A percentile compares a stretch with the other conserved stretches of the same genome.
Evolutionary conservation across 2,888 invertebrate genomes (phyloP).

Genomic region (Trachelus iudaicus): DNA sequence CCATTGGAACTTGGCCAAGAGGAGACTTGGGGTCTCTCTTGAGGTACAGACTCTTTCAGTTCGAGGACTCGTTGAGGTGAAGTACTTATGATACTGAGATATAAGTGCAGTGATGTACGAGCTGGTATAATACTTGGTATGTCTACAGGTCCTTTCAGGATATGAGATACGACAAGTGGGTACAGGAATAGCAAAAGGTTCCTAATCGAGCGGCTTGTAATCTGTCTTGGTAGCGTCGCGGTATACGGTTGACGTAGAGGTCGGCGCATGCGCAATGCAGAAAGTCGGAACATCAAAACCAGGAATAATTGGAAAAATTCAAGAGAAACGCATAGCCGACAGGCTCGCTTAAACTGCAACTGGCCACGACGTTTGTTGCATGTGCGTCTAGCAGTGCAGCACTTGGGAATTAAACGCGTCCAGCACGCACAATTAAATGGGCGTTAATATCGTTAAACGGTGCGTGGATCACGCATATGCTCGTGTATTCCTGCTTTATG

Average conservation of each 20-base stretch:
- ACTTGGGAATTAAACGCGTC: conserved; percentile 33
- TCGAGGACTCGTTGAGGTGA: background rate
- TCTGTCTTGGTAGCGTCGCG: background rate
- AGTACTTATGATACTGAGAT: background rate
- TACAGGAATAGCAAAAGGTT: background rate
- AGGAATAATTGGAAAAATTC: conserved; percentile 1
- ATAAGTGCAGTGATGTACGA: background rate
- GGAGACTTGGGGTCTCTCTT: conserved; percentile 4
- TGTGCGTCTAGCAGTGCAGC: background rate
- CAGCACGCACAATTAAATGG: conserved; percentile 49
- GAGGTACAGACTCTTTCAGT: background rate
- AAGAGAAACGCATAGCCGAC: background rate
- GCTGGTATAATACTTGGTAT: background rate
- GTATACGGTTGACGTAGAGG: background rate
- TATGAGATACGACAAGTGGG: background rate
- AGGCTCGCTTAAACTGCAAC: conserved; percentile 20
- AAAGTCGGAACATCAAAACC: background rate
- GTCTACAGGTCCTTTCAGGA: background rate
- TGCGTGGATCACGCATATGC: conserved; percentile 22
- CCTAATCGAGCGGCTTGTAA: background rate
- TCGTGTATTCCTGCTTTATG: background rate
- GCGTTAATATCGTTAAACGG: conserved; percentile 55
- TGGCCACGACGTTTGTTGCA: conserved; percentile 12
- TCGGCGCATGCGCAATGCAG: background rate
- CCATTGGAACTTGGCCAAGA: conserved; percentile 45